phyloP scores from a whole-genome alignment of 37 sponge, comb jelly and placozoan species.

The Mnemiopsis leidyi region DNA sequence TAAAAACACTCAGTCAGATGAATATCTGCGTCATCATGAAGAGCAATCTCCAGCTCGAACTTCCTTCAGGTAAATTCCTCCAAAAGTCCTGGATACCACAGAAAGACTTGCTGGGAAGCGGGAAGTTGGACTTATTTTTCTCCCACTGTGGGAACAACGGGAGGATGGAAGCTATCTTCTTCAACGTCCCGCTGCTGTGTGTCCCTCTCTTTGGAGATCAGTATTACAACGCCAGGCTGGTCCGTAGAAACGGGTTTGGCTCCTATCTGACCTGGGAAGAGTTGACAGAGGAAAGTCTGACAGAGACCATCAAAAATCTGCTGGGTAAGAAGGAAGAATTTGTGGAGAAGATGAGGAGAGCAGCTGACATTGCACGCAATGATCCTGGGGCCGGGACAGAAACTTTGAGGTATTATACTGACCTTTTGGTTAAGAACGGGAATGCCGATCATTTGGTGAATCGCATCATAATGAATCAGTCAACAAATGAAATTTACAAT shows the following conservation, averaged over 20 bases:
- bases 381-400: constrained; percentile 46
- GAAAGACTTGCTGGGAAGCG: constrained; percentile 40
- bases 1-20: neutral
- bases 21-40: neutral
- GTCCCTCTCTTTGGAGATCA: constrained; percentile 49
- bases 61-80: neutral
- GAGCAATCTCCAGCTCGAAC: neutral
- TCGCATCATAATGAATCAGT: neutral
- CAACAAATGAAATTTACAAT: neutral
- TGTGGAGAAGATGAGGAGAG: neutral
- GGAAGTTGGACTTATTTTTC: neutral
- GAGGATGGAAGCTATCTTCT: constrained; percentile 22
- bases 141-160: constrained; percentile 55
- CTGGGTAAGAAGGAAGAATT: neutral
- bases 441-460: neutral
- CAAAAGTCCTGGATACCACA: neutral
- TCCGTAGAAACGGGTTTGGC: neutral
- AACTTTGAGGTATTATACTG: neutral
- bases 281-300: neutral
- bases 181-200: neutral
- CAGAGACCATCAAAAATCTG: neutral
- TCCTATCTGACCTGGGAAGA: neutral
- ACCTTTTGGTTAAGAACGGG: neutral
- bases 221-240: constrained; percentile 28
- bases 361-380: neutral